Base-by-base conservation (phyloP, 2,113 vertebrate species). In the Uria lomvia region DNA sequence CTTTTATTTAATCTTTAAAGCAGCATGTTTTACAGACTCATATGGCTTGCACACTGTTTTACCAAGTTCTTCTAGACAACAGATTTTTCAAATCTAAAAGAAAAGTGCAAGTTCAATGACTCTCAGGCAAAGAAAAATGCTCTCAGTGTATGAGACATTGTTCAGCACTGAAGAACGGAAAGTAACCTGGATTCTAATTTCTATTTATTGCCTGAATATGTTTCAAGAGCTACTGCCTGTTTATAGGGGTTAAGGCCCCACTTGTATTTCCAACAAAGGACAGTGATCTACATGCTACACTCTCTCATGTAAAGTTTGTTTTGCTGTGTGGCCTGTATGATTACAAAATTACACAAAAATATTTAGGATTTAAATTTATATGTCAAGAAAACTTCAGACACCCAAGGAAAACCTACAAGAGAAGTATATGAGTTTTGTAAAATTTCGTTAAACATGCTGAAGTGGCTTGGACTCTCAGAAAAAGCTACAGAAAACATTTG, bases 251-350 rank as follows among this genome's bases (percentile, higher is more conserved):
- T 43, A 53, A 79, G 73, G 42, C 27, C 22, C 19, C 43, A 52
- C 29, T 10, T 52, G 30, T 9, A 75, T 22, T 78, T 70, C 52
- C 62, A 56, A 22, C 34, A 53, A 53, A 95, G 15, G 27, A 45
- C 9, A 58, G 13, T 1, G 6, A 43, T 18, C 53, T 40, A 15
- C 8, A 47, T 0, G 2, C 47, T 79, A 5, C 0, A 24, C 11
- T 7, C 14, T 38, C 73, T 50, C 30, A 16, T 1, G 7, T 2
- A 19, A 66, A 78, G 34, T 38, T 30, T 53, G 53, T 13, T 91
- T 45, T 62, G 32, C 62, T 70, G 9, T 4, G 12, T 0, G 3
- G 83, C 47, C 74, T 45, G 18, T 6, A 21, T 0, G 0, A 73
- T 45, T 42, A 38, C 9, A 42, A 49, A 86, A 42, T 6, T 12